Conservation (phyloP, 2,797 vertebrate genomes). For the Adrianichthys oophorus region DNA sequence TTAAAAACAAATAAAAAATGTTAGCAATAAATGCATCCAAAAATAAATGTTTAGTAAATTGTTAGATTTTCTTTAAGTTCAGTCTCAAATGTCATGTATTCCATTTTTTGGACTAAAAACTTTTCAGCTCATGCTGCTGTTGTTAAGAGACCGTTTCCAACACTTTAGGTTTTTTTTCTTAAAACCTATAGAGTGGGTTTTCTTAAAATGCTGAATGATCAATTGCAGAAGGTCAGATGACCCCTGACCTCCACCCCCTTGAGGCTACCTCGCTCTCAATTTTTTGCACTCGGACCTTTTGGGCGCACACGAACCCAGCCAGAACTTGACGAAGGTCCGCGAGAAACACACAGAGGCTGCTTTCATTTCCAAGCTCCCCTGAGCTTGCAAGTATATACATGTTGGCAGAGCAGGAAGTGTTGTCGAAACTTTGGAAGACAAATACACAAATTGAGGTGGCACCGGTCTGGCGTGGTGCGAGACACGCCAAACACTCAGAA, state of each 20-base stretch:
- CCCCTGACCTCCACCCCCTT: constrained; percentile 41
- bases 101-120: no score
- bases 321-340: neutral
- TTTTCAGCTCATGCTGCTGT: no score
- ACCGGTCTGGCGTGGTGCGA: neutral
- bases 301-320: constrained; percentile 5
- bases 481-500: constrained; percentile 14
- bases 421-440: constrained; percentile 6
- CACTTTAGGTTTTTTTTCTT: neutral
- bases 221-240: constrained; percentile 38
- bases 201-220: constrained; percentile 13
- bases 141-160: neutral
- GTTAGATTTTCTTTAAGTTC: no score
- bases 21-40: no score
- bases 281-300: constrained; percentile 5
- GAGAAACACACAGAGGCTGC: constrained; percentile 10
- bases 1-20: no score
- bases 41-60: no score
- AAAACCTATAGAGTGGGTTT: constrained; percentile 8
- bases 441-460: constrained; percentile 11
- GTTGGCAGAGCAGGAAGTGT: constrained; percentile 7
- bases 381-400: neutral
- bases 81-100: no score
- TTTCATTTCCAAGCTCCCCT: constrained; percentile 12
- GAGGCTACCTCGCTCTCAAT: constrained; percentile 1